Evolutionary conservation across 2,113 vertebrate genomes (phyloP).

Genomic region (Oenanthe oenanthe): DNA sequence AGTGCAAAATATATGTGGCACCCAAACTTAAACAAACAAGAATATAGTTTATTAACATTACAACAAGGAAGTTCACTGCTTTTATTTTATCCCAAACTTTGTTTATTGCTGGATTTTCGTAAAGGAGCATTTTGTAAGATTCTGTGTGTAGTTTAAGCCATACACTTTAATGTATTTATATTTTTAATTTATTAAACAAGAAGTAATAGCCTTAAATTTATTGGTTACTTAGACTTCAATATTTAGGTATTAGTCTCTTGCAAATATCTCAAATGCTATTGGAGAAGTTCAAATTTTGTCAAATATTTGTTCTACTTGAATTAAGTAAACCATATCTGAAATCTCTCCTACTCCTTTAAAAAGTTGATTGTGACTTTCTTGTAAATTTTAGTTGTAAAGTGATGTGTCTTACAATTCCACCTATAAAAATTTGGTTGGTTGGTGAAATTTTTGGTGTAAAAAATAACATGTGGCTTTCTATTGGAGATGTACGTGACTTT

Average conservation of each 20-base stretch:
- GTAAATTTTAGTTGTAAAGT: not conserved
- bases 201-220: not conserved
- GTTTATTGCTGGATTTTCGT: not conserved
- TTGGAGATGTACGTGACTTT: not conserved
- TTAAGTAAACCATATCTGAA: not conserved
- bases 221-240: not conserved
- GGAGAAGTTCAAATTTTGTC: not conserved
- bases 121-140: not conserved
- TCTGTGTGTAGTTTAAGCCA: not conserved
- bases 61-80: not conserved
- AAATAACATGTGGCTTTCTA: not conserved
- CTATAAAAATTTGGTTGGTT: not conserved
- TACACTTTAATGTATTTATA: not conserved
- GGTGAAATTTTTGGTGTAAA: not conserved
- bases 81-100: not conserved
- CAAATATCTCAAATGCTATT: not conserved
- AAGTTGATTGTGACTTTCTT: not conserved
- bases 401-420: not conserved
- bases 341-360: not conserved
- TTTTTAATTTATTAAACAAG: not conserved
- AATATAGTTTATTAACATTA: not conserved
- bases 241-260: not conserved
- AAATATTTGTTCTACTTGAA: not conserved
- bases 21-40: not conserved
- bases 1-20: not conserved